phyloP scores from a whole-genome alignment of 2,113 vertebrate genomes.

The Chrysochloris asiatica region DNA sequence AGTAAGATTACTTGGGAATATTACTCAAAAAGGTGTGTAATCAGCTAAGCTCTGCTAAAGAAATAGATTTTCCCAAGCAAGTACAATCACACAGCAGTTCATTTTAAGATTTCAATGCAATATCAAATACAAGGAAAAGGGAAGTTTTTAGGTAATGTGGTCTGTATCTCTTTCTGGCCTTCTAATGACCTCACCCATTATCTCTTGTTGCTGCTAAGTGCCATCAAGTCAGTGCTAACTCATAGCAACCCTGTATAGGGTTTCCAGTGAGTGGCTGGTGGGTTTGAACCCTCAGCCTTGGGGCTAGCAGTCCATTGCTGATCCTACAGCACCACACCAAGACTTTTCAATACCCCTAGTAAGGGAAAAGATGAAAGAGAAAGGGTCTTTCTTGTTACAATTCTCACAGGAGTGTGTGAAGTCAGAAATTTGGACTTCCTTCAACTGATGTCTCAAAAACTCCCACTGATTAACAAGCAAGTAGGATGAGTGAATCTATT shows the following conservation, averaged over 20 bases:
- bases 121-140: constrained; percentile 11
- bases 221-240: too few species aligned
- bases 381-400: neutral
- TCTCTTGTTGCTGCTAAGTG: too few species aligned
- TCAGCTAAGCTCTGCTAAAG: constrained; percentile 23
- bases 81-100: constrained; percentile 56
- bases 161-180: neutral
- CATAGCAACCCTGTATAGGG: too few species aligned
- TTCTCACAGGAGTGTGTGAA: constrained; percentile 18
- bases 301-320: too few species aligned
- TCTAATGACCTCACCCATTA: neutral
- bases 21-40: constrained; percentile 56
- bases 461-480: neutral
- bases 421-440: neutral
- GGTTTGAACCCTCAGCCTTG: too few species aligned
- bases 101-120: constrained; percentile 72
- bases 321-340: too few species aligned
- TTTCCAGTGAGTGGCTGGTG: too few species aligned
- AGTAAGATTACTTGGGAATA: constrained; percentile 58
- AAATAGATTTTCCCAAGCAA: constrained; percentile 61
- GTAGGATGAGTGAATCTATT: constrained; percentile 39
- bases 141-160: neutral
- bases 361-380: neutral
- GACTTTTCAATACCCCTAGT: neutral
- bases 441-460: constrained; percentile 9